Conservation (phyloP, 2,113 vertebrate species). For the Hiodon tergisus region DNA sequence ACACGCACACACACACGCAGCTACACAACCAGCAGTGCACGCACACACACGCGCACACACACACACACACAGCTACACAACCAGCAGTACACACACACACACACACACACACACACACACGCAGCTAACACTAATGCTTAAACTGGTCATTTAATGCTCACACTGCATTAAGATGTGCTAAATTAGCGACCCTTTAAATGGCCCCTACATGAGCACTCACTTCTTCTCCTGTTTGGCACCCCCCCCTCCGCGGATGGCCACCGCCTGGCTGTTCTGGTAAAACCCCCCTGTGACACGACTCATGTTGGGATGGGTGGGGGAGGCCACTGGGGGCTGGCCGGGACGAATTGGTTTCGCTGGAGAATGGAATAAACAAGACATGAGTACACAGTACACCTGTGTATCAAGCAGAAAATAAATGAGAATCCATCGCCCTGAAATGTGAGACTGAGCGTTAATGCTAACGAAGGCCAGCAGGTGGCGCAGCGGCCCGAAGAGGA, state of each 20-base stretch:
- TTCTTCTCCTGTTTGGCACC: constrained; percentile 75
- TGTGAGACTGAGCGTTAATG: no score
- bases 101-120: no score
- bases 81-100: no score
- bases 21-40: no score
- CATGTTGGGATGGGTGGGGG: constrained; percentile 91
- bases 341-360: constrained; percentile 94
- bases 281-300: constrained; percentile 78
- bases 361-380: neutral
- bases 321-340: constrained; percentile 90
- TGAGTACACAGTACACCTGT: neutral
- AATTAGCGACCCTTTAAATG: neutral
- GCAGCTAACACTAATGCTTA: no score
- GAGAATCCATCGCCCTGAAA: neutral
- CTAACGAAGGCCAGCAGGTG: no score
- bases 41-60: no score
- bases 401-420: neutral
- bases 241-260: constrained; percentile 77
- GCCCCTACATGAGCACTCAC: constrained; percentile 44
- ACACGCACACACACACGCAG: no score
- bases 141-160: no score
- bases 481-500: no score
- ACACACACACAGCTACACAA: no score
- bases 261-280: constrained; percentile 85
- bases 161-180: no score